Conservation (phyloP, 2,797 vertebrate genomes). For the Scolopax rusticola region DNA sequence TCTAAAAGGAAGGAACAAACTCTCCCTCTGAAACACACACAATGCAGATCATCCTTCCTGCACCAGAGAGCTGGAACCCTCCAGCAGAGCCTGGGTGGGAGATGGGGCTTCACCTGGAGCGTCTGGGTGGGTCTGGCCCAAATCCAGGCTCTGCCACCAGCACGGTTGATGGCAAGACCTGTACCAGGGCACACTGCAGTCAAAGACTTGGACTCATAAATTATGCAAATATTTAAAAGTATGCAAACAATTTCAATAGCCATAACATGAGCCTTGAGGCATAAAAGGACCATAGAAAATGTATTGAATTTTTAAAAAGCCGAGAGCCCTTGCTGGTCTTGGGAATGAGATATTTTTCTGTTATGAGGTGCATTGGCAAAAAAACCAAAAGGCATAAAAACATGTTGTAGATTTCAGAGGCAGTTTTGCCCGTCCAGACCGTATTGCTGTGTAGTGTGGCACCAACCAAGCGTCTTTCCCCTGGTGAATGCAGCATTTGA, state of each 20-base stretch:
- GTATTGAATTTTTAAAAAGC: background rate
- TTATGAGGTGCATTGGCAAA: background rate
- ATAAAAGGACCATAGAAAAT: background rate
- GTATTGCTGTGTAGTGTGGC: background rate
- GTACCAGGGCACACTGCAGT: background rate
- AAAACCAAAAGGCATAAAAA: fast-evolving
- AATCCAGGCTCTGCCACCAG: background rate
- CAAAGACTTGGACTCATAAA: background rate
- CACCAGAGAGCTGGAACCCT: fast-evolving
- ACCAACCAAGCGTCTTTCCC: background rate
- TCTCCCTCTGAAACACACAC: fast-evolving
- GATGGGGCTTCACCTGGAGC: fast-evolving
- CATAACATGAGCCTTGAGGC: background rate
- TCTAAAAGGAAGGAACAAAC: background rate
- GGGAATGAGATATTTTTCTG: background rate
- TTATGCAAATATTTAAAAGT: background rate
- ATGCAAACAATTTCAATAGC: background rate
- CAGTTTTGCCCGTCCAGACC: fast-evolving
- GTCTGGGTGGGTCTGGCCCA: background rate
- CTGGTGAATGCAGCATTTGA: background rate
- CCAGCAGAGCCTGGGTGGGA: background rate
- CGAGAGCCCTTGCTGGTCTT: background rate
- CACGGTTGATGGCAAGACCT: fast-evolving
- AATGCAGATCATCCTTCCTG: background rate
- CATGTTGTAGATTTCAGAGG: background rate